Conservation (phyloP, 2,113 vertebrate species). For the Xenopus laevis region DNA sequence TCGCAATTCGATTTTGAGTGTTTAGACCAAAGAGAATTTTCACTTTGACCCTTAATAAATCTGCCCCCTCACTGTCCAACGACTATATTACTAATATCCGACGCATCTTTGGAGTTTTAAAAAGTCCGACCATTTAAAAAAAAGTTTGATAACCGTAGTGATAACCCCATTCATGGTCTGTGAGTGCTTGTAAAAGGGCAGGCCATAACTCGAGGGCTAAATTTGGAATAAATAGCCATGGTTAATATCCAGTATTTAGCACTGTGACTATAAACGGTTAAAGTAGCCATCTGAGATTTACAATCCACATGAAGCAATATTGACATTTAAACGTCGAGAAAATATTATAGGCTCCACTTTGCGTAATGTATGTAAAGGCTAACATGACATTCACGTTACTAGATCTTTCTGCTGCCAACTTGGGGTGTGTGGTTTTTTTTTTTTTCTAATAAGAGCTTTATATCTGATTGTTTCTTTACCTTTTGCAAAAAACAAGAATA, state of each 20-base stretch:
- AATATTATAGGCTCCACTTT: neutral
- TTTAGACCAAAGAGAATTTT: no score
- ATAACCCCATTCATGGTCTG: no score
- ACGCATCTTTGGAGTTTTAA: no score
- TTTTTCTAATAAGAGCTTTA: conserved; percentile 71
- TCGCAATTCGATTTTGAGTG: no score
- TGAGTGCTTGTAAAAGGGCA: no score
- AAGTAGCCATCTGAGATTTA: conserved; percentile 37
- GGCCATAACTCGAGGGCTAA: neutral
- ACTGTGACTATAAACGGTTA: conserved; percentile 43
- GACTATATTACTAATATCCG: no score
- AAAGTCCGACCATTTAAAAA: no score
- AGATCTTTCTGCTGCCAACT: conserved; percentile 75
- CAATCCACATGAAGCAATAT: conserved; percentile 40
- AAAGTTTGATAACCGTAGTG: no score
- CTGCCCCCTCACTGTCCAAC: no score
- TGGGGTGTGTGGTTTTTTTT: conserved; percentile 72
- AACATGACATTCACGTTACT: conserved; percentile 50
- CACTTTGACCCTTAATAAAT: no score
- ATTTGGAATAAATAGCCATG: conserved; percentile 43
- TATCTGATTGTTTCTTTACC: conserved; percentile 72
- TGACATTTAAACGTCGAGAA: conserved; percentile 13
- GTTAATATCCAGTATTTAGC: conserved; percentile 12
- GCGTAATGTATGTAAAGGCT: neutral
- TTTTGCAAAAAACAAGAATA: conserved; percentile 76